Evolutionary conservation across 2,888 invertebrate genomes (phyloP), one percentile per base, ranked within the genome.

Genomic region (Heliconius ismenius): DNA sequence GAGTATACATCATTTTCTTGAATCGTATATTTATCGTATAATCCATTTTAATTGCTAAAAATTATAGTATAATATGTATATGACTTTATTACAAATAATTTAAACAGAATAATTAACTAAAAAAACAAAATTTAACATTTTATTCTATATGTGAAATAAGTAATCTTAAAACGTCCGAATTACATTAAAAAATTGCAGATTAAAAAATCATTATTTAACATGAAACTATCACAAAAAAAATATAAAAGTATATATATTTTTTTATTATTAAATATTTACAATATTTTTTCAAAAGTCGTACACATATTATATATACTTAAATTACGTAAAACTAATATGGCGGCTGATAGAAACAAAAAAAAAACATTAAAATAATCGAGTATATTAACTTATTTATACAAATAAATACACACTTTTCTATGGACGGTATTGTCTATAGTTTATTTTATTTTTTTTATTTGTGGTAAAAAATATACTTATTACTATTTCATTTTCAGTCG

Each of bases 371-470:
- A 88, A 90, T 84, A 86, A 86, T 89, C 89, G 89, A 91, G 91
- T 88, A 85, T 84, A 79, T 82, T 84, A 84, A 85, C 82, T 83
- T 83, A 83, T 83, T 82, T 83, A 81, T 85, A 84, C 90, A 93
- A 92, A 92, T 92, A 92, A 93, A 92, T 92, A 91, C 86, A 88
- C 87, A 86, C 68, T 65, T 89, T 88, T 90, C 89, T 91, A 89
- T 92, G 93, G 93, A 93, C 93, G 93, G 93, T 93, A 87, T 90
- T 88, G 85, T 86, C 89, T 89, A 88, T 85, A 86, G 84, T 87
- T 84, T 84, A 80, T 81, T 83, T 83, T 49, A 43, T 43, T 49
- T 80, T 85, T 84, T 67, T 67, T n/a, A 24, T 67, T 39, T 81
- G 87, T 87, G 89, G 90, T 92, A 91, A 87, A 62, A 92, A 91